These are phyloP conservation scores for Acheta domesticus DNA, from an alignment of 2,888 invertebrate species.

Conservation along the genomic window DNA sequence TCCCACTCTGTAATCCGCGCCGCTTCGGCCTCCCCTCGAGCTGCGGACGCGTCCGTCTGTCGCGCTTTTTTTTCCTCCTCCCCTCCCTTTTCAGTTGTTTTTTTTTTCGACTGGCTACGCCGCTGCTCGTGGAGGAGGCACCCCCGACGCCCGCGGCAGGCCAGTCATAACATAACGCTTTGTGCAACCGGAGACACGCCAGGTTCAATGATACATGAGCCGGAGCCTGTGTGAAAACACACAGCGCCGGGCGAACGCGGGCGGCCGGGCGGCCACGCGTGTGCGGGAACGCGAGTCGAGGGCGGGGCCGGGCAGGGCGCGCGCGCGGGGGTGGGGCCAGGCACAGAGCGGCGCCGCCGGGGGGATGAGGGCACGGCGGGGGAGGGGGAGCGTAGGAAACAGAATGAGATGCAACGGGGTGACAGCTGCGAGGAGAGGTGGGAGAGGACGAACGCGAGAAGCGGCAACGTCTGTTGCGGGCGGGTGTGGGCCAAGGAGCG, in stretches of 20 bases:
- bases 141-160: background rate
- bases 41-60: too few relatives aligned
- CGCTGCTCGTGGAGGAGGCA: background rate
- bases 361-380: background rate
- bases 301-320: too few relatives aligned
- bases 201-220: background rate
- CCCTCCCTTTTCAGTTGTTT: too few relatives aligned
- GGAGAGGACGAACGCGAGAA: background rate
- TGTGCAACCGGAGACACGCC: slow-evolving; percentile 3
- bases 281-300: too few relatives aligned
- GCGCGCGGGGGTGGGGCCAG: too few relatives aligned
- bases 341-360: background rate
- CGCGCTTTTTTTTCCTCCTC: too few relatives aligned
- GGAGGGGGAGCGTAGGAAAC: background rate
- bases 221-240: background rate
- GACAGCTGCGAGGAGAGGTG: background rate
- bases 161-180: background rate
- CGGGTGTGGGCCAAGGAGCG: background rate
- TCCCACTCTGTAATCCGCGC: too few relatives aligned
- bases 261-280: too few relatives aligned
- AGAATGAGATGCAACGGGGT: background rate
- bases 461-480: background rate
- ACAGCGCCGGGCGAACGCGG: too few relatives aligned
- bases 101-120: background rate
- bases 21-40: too few relatives aligned